phyloP scores from a whole-genome alignment of 92 coral and sea anemone genomes.

The Porites rus region DNA sequence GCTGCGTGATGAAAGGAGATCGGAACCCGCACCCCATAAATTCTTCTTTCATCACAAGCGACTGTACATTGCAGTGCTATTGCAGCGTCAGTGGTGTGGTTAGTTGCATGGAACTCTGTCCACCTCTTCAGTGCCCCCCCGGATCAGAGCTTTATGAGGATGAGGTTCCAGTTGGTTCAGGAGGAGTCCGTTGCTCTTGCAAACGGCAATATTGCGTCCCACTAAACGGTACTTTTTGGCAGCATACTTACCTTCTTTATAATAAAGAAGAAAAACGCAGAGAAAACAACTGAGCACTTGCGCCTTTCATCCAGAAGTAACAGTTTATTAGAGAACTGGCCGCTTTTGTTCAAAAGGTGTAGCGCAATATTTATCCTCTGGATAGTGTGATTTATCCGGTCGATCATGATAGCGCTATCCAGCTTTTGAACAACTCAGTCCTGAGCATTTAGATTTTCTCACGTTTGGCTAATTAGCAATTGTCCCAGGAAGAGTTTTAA shows the following conservation, averaged over 20 bases:
- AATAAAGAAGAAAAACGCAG: too few relatives aligned
- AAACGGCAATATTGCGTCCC: conserved; percentile 56
- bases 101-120: conserved; percentile 67
- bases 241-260: background rate
- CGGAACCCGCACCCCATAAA: conserved; percentile 23
- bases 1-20: conserved; percentile 19
- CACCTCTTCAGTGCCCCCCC: conserved; percentile 50
- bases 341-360: too few relatives aligned
- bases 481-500: too few relatives aligned
- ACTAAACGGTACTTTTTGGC: conserved; percentile 11
- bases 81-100: conserved; percentile 49
- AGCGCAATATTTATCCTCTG: too few relatives aligned
- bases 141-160: conserved; percentile 47
- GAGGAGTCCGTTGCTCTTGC: conserved; percentile 69
- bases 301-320: too few relatives aligned
- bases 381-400: too few relatives aligned
- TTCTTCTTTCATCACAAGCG: conserved; percentile 61
- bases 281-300: too few relatives aligned
- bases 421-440: too few relatives aligned
- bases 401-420: too few relatives aligned
- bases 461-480: too few relatives aligned
- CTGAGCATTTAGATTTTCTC: too few relatives aligned
- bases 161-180: conserved; percentile 43
- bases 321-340: too few relatives aligned
- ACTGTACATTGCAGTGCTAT: conserved; percentile 57